Evolutionary conservation across 2,888 invertebrate genomes (phyloP).

Genomic region (Gibbula magus): DNA sequence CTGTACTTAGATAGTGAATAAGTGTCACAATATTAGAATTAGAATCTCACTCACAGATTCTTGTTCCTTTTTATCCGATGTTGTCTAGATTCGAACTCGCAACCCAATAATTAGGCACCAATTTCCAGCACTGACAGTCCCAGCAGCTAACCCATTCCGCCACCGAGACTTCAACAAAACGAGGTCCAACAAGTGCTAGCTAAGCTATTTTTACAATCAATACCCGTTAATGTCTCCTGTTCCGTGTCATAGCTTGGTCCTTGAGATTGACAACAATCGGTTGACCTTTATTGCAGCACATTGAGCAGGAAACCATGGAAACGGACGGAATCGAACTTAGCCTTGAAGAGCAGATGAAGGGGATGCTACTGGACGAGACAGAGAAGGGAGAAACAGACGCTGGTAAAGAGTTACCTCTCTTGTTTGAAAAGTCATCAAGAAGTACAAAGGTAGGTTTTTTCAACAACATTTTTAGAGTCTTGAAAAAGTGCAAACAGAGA

Average conservation of each 20-base stretch:
- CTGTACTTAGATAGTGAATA: too few relatives aligned
- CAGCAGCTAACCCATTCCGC: too few relatives aligned
- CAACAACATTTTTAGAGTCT: background rate
- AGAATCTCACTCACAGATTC: too few relatives aligned
- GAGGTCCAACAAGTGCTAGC: too few relatives aligned
- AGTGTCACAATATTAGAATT: too few relatives aligned
- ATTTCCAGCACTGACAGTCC: too few relatives aligned
- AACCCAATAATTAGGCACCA: too few relatives aligned
- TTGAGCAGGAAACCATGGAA: slow-evolving; percentile 67
- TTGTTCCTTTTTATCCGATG: too few relatives aligned
- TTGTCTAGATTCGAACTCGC: too few relatives aligned
- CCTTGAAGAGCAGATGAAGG: slow-evolving; percentile 72
- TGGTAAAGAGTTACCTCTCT: slow-evolving; percentile 74
- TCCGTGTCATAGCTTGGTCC: background rate
- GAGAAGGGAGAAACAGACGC: background rate
- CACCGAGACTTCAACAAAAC: too few relatives aligned
- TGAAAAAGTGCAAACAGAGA: too few relatives aligned
- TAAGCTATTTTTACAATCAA: too few relatives aligned
- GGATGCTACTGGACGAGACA: slow-evolving; percentile 73
- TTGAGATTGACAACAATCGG: background rate
- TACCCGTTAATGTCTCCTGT: background rate
- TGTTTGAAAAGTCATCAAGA: slow-evolving; percentile 53
- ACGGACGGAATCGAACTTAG: slow-evolving; percentile 71
- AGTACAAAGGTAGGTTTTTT: slow-evolving; percentile 67
- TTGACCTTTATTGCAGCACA: slow-evolving; percentile 51